phyloP scores from a whole-genome alignment of 2,888 invertebrate species.

The Merodon equestris region DNA sequence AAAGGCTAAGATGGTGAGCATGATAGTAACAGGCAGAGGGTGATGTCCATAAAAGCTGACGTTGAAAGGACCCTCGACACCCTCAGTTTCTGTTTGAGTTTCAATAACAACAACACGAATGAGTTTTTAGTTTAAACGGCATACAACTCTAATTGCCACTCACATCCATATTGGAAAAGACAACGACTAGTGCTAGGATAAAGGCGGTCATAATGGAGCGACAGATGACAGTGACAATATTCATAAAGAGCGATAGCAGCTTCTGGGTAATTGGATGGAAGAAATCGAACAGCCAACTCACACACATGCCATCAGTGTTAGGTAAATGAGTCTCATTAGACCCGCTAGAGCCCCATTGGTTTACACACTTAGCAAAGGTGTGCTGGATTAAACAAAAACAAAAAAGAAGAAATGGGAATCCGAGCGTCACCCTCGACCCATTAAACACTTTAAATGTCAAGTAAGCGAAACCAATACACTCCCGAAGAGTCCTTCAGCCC shows the following conservation, averaged over 20 bases:
- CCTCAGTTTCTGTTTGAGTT: slow-evolving; percentile 40
- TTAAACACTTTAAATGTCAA: slow-evolving; percentile 55
- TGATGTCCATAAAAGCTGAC: slow-evolving; percentile 39
- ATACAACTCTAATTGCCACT: slow-evolving; percentile 69
- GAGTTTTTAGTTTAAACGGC: slow-evolving; percentile 65
- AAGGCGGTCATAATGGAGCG: too few relatives aligned
- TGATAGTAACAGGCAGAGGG: slow-evolving; percentile 33
- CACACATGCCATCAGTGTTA: neutral
- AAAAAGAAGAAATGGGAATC: too few relatives aligned
- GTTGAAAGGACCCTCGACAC: slow-evolving; percentile 31
- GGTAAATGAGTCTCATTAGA: too few relatives aligned
- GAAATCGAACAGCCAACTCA: too few relatives aligned
- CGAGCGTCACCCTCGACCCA: slow-evolving; percentile 20
- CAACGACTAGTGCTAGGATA: too few relatives aligned
- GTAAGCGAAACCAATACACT: slow-evolving; percentile 57
- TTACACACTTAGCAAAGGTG: too few relatives aligned
- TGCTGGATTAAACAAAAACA: too few relatives aligned
- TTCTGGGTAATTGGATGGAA: too few relatives aligned
- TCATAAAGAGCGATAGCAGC: too few relatives aligned
- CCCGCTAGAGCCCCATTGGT: too few relatives aligned
- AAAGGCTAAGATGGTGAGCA: slow-evolving; percentile 63
- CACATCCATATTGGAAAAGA: slow-evolving; percentile 30
- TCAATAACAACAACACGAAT: slow-evolving; percentile 35
- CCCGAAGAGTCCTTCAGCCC: slow-evolving; percentile 33
- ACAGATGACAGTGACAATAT: slow-evolving; percentile 42